Conservation (phyloP, 2,797 vertebrate species). For the Phyllotis vaccarum region DNA sequence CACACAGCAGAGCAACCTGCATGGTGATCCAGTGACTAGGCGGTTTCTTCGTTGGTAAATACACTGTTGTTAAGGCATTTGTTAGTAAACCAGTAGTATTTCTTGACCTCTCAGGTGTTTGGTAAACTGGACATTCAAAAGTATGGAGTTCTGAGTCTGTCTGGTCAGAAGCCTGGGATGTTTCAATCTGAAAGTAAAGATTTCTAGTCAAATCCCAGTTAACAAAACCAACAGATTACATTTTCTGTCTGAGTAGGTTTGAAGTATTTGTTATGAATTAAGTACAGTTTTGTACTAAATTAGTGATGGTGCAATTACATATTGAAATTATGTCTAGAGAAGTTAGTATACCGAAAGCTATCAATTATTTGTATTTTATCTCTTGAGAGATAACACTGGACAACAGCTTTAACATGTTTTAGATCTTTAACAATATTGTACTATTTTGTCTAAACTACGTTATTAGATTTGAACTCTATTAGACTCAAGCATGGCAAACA, state of each 20-base stretch:
- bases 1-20: conserved; percentile 84
- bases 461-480: neutral
- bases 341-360: neutral
- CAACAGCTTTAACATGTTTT: neutral
- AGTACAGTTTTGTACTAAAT: neutral
- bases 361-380: neutral
- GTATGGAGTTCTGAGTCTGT: neutral
- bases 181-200: conserved; percentile 45
- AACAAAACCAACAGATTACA: neutral
- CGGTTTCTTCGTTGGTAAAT: conserved; percentile 70
- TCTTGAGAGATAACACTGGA: neutral
- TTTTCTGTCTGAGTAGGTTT: neutral
- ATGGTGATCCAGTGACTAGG: conserved; percentile 84
- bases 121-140: conserved; percentile 85
- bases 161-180: neutral
- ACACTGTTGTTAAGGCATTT: conserved; percentile 78
- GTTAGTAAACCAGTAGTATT: conserved; percentile 48
- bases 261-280: neutral
- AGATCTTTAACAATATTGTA: neutral
- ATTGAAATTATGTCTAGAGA: neutral
- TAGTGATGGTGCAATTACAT: neutral
- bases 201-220: neutral
- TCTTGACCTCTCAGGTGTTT: conserved; percentile 76
- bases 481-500: neutral
- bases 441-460: neutral